Base-by-base conservation (phyloP, 2,797 vertebrate genomes). In the Poecilia velifera region DNA sequence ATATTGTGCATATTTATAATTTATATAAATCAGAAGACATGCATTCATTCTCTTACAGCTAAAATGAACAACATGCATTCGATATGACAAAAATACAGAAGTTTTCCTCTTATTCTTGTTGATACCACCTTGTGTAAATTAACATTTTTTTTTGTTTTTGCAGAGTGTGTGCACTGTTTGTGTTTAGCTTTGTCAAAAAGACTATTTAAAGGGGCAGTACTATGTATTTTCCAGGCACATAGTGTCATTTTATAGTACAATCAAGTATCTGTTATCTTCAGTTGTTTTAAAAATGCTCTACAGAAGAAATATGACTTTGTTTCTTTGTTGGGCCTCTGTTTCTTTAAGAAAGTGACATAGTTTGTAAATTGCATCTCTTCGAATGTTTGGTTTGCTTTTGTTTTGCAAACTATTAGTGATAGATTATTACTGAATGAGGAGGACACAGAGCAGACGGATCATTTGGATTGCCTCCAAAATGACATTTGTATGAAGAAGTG, bases 391-490 rank as follows among this genome's bases (percentile, higher is more conserved):
- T 70, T 43, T 70, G 4, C 5, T 70, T 22, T 25, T 70, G 66
- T 43, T 43, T 25, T 43, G 6, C 66, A 41, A 41, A 70, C 66
- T 16, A 22, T 66, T 39, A 68, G 39, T 41, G 22, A 70, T 13
- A 70, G 41, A n/a, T 43, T 71, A n/a, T 13, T 6, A 77, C 53
- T 73, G 55, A 47, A 57, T 71, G 70, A 76, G 46, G 78, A 83
- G 34, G 18, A 76, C 64, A 51, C 46, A n/a, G 47, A 74, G 68
- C 79, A 80, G 74, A 79, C 43, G 36, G 77, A 80, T 82, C 78
- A 89, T 86, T 88, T 86, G 73, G 82, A 85, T 73, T 83, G 72
- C 82, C 41, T 76, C 64, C 53, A 84, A 80, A 77, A 87, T 84
- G 76, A 49, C 78, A 68, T 82, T 79, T 72, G 59, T 72, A 80